Evolutionary conservation across 2,888 invertebrate genomes (phyloP), one percentile per base, ranked within the genome.

Genomic region (Scaptomyza tumidula): DNA sequence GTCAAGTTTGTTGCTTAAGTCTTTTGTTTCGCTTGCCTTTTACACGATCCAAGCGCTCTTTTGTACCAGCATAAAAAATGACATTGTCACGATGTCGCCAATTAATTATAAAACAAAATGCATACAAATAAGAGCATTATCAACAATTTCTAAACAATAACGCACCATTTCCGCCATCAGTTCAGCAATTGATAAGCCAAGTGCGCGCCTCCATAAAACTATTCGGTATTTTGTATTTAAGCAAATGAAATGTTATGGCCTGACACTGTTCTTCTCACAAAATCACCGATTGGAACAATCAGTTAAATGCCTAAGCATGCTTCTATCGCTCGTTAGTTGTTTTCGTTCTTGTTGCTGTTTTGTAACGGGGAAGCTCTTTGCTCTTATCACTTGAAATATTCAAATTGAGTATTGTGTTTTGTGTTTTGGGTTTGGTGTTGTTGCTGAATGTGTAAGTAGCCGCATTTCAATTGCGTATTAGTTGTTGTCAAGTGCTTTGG

Each of bases 131-230:
- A 61, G 62, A 64, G 27, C 14, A 39, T 62, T 86, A 85, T 85
- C 85, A 67, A 67, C 37, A 54, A 45, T 54, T 63, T 52, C 55
- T 56, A 59, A 39, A 33, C 43, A 74, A 79, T 80, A 86, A 67
- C 62, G 78, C 78, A 77, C 79, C 81, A 90, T 86, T 90, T 90
- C 90, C 90, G 90, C 90, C 89, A 81, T 89, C 85, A 90, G 85
- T 69, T 60, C 58, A 69, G 57, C 75, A 59, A 49, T 57, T 70
- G 88, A 88, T 88, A 88, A 83, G 68, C 50, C 43, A 56, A 55
- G 64, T 71, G 70, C 46, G 65, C 61, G 81, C 72, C 78, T 55
- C 48, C 54, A 72, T 57, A 52, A 43, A 41, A 41, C 4, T 54
- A 29, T 37, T 41, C 41, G 33, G 24, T 24, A 24, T 24, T 24